phyloP scores from a whole-genome alignment of 1,140 invertebrate species.

The Euura lappo region DNA sequence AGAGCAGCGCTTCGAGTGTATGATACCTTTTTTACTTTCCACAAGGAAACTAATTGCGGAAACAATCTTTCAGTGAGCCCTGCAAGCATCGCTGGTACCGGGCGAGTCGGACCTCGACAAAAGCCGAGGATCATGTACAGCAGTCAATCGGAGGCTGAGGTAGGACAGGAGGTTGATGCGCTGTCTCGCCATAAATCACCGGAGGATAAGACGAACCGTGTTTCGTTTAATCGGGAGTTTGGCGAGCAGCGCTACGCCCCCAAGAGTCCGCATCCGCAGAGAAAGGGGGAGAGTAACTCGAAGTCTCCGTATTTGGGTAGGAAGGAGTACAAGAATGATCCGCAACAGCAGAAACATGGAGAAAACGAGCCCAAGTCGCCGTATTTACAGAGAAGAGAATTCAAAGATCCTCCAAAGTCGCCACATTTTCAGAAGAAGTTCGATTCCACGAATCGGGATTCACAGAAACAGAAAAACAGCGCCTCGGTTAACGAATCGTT shows the following conservation, averaged over 20 bases:
- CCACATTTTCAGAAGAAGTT: conserved; percentile 21
- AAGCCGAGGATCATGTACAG: conserved; percentile 52
- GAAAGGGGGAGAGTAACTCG: conserved; percentile 12
- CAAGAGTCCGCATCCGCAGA: conserved; percentile 36
- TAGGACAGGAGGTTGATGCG: conserved; percentile 29
- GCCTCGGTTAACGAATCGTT: background rate
- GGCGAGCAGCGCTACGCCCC: background rate
- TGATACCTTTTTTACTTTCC: no score
- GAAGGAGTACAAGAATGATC: conserved; percentile 22
- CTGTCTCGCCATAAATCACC: conserved; percentile 39
- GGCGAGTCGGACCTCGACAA: conserved; percentile 58
- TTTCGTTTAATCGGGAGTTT: conserved; percentile 27
- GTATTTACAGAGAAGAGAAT: conserved; percentile 7
- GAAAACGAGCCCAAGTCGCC: conserved; percentile 13
- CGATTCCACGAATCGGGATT: background rate
- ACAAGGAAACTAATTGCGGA: background rate
- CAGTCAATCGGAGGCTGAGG: conserved; percentile 49
- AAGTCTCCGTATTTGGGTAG: conserved; percentile 34
- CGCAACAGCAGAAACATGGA: conserved; percentile 1
- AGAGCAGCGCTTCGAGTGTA: background rate
- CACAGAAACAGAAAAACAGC: background rate
- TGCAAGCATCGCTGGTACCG: conserved; percentile 53
- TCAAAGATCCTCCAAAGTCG: conserved; percentile 37
- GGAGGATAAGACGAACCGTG: conserved; percentile 43
- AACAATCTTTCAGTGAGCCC: conserved; percentile 48